Percentiles rank a stretch among this genome's conserved stretches.
These are phyloP conservation scores for Argya squamiceps DNA, from an alignment of 2,797 vertebrate species.

Conservation along the genomic window DNA sequence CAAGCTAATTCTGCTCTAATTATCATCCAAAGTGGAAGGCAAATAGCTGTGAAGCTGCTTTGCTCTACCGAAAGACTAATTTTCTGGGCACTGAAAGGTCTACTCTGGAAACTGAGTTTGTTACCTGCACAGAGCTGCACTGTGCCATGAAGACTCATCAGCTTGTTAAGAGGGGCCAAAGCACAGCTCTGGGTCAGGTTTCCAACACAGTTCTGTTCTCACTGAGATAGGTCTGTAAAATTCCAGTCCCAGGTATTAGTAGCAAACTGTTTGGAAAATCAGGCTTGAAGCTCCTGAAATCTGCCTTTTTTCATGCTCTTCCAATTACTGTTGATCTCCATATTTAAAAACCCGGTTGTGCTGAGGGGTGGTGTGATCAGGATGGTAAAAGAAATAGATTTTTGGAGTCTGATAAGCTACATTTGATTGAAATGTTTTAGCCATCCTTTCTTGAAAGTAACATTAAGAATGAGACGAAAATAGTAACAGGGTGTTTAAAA, in stretches of 20 bases:
- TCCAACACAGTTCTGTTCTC: neutral
- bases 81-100: neutral
- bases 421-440: neutral
- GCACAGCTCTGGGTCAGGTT: neutral
- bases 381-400: neutral
- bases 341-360: neutral
- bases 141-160: neutral
- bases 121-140: neutral
- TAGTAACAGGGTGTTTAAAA: neutral
- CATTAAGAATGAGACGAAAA: neutral
- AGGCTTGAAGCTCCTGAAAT: neutral
- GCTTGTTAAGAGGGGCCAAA: neutral
- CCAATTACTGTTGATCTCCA: neutral
- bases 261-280: neutral
- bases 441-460: neutral
- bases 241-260: neutral
- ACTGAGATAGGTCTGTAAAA: neutral
- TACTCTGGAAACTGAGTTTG: neutral
- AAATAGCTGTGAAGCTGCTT: neutral
- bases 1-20: neutral
- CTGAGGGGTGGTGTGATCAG: neutral
- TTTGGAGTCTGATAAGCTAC: neutral
- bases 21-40: neutral
- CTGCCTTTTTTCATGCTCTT: neutral
- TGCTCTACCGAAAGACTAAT: neutral